Base-by-base conservation (phyloP, 2,113 vertebrate genomes). In the Triplophysa rosa region DNA sequence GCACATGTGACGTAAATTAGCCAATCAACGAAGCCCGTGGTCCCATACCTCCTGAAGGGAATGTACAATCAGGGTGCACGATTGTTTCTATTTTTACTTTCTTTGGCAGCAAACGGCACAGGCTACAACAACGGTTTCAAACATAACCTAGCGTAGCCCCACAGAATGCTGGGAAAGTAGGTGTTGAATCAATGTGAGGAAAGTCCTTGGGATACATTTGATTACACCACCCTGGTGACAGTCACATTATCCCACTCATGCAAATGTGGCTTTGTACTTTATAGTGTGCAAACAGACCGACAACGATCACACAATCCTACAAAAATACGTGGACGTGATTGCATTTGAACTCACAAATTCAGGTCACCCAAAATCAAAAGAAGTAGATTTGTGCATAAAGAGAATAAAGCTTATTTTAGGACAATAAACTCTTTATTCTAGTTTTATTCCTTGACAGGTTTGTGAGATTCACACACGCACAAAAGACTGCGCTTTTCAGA, bases 41-140 rank as follows among this genome's bases (percentile, higher is more conserved):
- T 85, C 83, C 86, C 85, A 87, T 84, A 91, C 90, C 90, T 92
- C 88, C 91, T 91, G 85, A 86, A 92, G 89, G 90, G 86, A 89
- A 90, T 86, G 87, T 89, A 91, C 88, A 88, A 89, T 89, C 86
- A 86, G 86, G 87, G 90, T 89, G 86, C 85, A 91, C 87, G 87
- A 86, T 87, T 87, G 88, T 89, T 92, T 89, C 91, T 93, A 92
- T 93, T 92, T 92, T 90, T 92, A 90, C 89, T 90, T 86, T 83
- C 86, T 85, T 81, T 88, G 87, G 86, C 87, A 87, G 89, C 84
- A 90, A 92, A 91, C 88, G 79, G 88, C 74, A 79, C 88, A 87
- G 85, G 67, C 84, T 83, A 84, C 67, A 87, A 78, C 88, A 86
- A 86, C 85, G 86, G 89, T 89, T 90, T 75, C 86, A 89, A 87